Base-by-base conservation (phyloP, 2,113 vertebrate species). In the Lagopus muta region DNA sequence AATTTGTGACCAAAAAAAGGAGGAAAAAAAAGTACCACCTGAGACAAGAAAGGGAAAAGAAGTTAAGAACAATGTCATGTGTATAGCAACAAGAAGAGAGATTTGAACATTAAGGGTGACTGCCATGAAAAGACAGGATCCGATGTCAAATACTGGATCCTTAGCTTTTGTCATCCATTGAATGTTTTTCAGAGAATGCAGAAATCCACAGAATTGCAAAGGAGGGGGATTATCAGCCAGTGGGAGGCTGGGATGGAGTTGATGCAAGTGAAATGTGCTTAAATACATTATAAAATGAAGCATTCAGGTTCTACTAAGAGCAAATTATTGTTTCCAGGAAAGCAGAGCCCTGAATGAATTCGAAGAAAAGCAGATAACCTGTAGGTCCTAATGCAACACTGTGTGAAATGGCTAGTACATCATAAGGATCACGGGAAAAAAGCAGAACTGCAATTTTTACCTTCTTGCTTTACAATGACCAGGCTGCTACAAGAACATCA, bases 91-190 rank as follows among this genome's bases (percentile, higher is more conserved):
- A 72, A 71, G 66, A 79, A 72, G 18, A 65, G 62, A 75, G 83
- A 69, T 55, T 34, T 76, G 75, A 17, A 13, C 0, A 1, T 25
- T 88, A 66, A 81, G 70, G 69, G 61, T 47, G 32, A 67, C 90
- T 78, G 60, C 72, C 50, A 24, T 43, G 91, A 93, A 88, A 91
- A 82, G 75, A 60, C 72, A 76, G 92, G 82, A 34, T 86, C 22
- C 62, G n/a, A 60, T 34, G 64, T 61, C 4, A 4, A 54, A 5
- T 61, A 45, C 45, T 77, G 79, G 40, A 72, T 76, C 90, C 62
- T 58, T 70, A 7, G 72, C 47, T 94, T 81, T 70, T 93, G 61
- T 93, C 55, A 82, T 85, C 72, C 70, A 72, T 62, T 76, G 34
- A 13, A 77, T 61, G 64, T 82, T 72, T 88, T 94, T 7, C 70